Evolutionary conservation across 2,113 vertebrate genomes (phyloP), one percentile per base, ranked within the genome.

Genomic region (Myiagra hebetior): DNA sequence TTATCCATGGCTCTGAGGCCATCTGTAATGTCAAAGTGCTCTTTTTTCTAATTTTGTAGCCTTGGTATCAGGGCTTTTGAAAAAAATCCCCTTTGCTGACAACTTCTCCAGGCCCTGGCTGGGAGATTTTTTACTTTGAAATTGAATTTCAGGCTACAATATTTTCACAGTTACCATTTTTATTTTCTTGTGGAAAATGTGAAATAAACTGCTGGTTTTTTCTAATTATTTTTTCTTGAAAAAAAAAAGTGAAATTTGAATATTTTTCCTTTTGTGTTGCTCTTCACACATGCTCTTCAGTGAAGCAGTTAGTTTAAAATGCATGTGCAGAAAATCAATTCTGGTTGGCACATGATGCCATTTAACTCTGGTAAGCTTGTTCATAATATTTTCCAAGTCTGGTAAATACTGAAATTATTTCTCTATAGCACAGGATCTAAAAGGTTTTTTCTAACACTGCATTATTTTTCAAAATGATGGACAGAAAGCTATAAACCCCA

Each of bases 171-270:
- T 47, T 53, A 10, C 6, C 1, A 8, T 47, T 67, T 93, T 6
- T 24, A 16, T 65, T 73, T 86, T 92, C 19, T 79, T 0, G 2
- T 21, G 28, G 11, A 47, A 85, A 88, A 83, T 19, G 14, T 56
- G 42, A 79, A 76, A 68, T 73, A 52, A 87, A 35, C 9, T 65
- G 6, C n/a, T 62, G 37, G n/a, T 15, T 62, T 80, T 77, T 68
- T 17, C 11, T 5, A 57, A 16, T 19, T 37, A 0, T 23, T 26
- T 53, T n/a, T 21, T 11, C 4, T 33, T 16, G 4, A 55, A 37
- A 59, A 57, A 47, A 52, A 57, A 12, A 3, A 23, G 19, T 67
- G 22, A 31, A 55, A 67, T 59, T 8, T 21, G 6, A 69, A 6
- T 39, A 35, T 39, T 78, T 74, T 89, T 65, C 15, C 31, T 76